A percentile compares a stretch with the other conserved stretches of the same genome.
Conservation (phyloP, 1,140 invertebrate species). For the Drosophila fuyamai region DNA sequence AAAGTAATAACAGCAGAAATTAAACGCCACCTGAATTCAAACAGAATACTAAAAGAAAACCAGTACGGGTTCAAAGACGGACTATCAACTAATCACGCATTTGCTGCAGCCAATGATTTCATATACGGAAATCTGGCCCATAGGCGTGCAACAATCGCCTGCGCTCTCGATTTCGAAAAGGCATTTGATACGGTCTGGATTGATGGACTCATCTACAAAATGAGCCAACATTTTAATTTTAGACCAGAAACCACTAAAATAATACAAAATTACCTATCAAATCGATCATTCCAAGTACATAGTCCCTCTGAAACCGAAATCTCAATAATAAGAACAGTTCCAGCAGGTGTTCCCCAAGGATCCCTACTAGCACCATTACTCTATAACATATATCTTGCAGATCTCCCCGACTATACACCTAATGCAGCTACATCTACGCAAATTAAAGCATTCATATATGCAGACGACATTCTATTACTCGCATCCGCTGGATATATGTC, state of each 20-base stretch:
- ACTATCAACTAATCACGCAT: too few relatives aligned
- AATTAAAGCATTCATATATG: conserved; percentile 10
- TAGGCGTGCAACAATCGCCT: too few relatives aligned
- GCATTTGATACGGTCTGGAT: conserved; percentile 5
- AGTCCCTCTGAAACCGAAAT: background rate
- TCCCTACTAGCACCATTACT: conserved; percentile 12
- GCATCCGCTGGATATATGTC: background rate
- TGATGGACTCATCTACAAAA: conserved; percentile 17
- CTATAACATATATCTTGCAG: conserved; percentile 15
- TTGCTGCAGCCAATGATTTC: too few relatives aligned
- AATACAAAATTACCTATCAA: conserved; percentile 9
- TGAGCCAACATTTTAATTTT: background rate
- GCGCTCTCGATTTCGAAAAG: too few relatives aligned
- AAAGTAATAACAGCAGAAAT: too few relatives aligned
- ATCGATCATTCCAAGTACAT: background rate
- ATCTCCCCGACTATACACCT: background rate
- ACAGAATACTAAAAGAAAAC: too few relatives aligned
- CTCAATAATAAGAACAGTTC: background rate
- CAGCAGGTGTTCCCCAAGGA: conserved; percentile 23
- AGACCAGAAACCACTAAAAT: background rate
- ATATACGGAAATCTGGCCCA: too few relatives aligned
- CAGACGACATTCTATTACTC: conserved; percentile 13
- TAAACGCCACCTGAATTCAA: too few relatives aligned
- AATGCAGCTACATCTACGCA: background rate
- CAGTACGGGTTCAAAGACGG: too few relatives aligned